These are phyloP conservation scores for Trinectes maculatus DNA, from an alignment of 2,113 vertebrate genomes.

Conservation along the genomic window DNA sequence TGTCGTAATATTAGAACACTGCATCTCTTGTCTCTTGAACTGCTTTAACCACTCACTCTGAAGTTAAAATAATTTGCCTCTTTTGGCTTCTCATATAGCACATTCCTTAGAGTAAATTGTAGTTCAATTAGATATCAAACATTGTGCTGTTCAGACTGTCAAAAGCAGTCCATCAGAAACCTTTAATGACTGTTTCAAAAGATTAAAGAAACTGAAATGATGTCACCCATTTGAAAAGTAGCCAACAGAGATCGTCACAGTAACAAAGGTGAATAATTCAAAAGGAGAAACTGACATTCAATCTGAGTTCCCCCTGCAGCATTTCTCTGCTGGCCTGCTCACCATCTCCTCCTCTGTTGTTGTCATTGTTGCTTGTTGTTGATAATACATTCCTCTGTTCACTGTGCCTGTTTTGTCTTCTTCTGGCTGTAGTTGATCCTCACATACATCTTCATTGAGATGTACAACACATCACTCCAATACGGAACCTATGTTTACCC, in stretches of 20 bases:
- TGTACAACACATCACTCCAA: conserved; percentile 79
- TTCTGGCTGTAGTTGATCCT: conserved; percentile 82
- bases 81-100: background rate
- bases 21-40: background rate
- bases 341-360: background rate
- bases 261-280: conserved; percentile 46
- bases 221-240: conserved; percentile 9
- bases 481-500: conserved; percentile 83
- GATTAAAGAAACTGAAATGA: background rate
- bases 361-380: too few species aligned
- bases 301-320: conserved; percentile 27
- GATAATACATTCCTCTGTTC: conserved; percentile 14
- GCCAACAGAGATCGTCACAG: conserved; percentile 13
- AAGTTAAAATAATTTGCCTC: background rate
- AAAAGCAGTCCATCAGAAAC: background rate
- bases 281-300: conserved; percentile 39
- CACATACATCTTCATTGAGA: conserved; percentile 86
- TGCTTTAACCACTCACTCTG: background rate
- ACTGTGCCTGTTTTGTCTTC: conserved; percentile 2
- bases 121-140: too few species aligned
- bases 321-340: conserved; percentile 3
- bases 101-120: background rate
- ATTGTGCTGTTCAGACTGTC: too few species aligned
- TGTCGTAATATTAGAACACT: background rate
- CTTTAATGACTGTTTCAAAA: background rate